Evolutionary conservation across 2,113 vertebrate genomes (phyloP).

Genomic region (Psephotus haematonotus): DNA sequence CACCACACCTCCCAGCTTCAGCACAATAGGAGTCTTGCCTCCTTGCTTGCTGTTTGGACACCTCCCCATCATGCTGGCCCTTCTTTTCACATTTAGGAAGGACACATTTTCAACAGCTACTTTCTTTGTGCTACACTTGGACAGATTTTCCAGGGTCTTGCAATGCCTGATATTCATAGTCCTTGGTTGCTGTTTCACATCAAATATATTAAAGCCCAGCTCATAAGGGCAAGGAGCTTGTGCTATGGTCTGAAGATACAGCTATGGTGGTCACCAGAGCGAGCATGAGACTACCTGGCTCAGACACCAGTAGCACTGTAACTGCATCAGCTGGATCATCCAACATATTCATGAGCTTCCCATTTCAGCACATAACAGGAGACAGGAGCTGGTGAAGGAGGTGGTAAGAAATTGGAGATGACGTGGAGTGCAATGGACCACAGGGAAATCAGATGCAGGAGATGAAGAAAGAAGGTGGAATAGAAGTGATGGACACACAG

Average conservation of each 20-base stretch:
- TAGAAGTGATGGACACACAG: neutral
- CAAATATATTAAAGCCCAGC: neutral
- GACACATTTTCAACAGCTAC: neutral
- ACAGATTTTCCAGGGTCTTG: neutral
- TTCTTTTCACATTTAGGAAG: neutral
- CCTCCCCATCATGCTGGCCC: accelerated
- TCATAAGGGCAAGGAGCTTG: neutral
- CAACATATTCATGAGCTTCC: neutral
- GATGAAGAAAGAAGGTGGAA: neutral
- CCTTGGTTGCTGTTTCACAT: neutral
- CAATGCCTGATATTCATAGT: neutral
- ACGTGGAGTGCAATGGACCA: neutral
- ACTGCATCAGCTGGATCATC: neutral
- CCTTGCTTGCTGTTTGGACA: neutral
- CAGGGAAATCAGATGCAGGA: neutral
- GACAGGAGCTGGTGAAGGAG: neutral
- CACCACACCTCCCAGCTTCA: neutral
- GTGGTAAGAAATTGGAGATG: neutral
- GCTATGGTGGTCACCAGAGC: neutral
- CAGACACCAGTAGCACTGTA: neutral
- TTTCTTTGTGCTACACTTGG: neutral
- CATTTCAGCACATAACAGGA: neutral
- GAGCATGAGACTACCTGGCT: neutral
- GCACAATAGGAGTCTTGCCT: neutral
- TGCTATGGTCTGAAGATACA: neutral